Evolutionary conservation across 2,113 vertebrate genomes (phyloP).

Genomic region (Oryctolagus cuniculus): mOryCun1.1 NC_091433.1:24292001-24292500

Average conservation of each 20-base stretch:
- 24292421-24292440: neutral
- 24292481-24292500: neutral
- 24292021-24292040: constrained; percentile 52
- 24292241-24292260: neutral
- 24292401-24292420: neutral
- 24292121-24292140: constrained; percentile 37
- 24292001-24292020: constrained; percentile 37
- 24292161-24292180: constrained; percentile 45
- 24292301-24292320: neutral
- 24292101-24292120: constrained; percentile 39
- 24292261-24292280: constrained; percentile 47
- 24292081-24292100: constrained; percentile 40
- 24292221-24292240: neutral
- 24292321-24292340: neutral
- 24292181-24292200: neutral
- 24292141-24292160: neutral
- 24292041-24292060: constrained; percentile 55
- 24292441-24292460: neutral
- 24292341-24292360: neutral
- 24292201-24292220: neutral
- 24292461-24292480: neutral
- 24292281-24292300: neutral
- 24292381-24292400: constrained; percentile 48
- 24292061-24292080: constrained; percentile 60
- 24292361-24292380: neutral